Evolutionary conservation across 1,140 invertebrate species (phyloP), one percentile per base, ranked within the genome.

Genomic region (Ladona fulva): DNA sequence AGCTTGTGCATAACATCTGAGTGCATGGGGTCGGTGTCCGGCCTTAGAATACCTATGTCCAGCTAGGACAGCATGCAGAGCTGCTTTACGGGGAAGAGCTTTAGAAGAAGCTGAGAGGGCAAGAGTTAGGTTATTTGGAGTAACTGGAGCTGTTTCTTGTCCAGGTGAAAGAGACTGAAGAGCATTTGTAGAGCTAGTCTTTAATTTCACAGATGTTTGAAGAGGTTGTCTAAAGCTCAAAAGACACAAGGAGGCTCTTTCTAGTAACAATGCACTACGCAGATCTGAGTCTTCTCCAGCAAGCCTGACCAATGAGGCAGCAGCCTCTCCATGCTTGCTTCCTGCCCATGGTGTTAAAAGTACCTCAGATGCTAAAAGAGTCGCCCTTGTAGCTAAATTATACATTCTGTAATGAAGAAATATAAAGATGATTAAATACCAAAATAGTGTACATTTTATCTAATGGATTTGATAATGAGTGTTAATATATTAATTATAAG

Each of bases 11-110:
- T 99, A 99, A 81, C 95, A 95, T 79, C 96, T 87, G 75, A 97
- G 88, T 0, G 96, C 94, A 87, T 98, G 96, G 83, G 91, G 93
- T 77, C 92, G 91, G 83, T 97, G 95, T 0, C 94, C 94, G 16
- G 96, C 94, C 85, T 98, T 97, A 5, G 93, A 93, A 84, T 91
- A 98, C 78, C 96, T 87, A 85, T 98, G 95, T 5, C 97, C 97
- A 75, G 97, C 95, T 19, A 99, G 86, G 24, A 99, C 96, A 88
- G 96, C 93, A 83, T 99, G 96, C 84, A 99, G 98, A n/a, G 97
- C 94, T 85, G 97, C 98, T 85, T 98, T 99, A 74, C 97, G 88
- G 79, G 52, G 52, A 6, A 66, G 14, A 22, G 52, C 52, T 66
- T 66, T 66, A 19, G 52, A 66, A 19, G 52, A 66, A 19, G 52